Evolutionary conservation across 2,888 invertebrate genomes (phyloP), one percentile per base, ranked within the genome.

Genomic region (Amblyjoppa proteus): DNA sequence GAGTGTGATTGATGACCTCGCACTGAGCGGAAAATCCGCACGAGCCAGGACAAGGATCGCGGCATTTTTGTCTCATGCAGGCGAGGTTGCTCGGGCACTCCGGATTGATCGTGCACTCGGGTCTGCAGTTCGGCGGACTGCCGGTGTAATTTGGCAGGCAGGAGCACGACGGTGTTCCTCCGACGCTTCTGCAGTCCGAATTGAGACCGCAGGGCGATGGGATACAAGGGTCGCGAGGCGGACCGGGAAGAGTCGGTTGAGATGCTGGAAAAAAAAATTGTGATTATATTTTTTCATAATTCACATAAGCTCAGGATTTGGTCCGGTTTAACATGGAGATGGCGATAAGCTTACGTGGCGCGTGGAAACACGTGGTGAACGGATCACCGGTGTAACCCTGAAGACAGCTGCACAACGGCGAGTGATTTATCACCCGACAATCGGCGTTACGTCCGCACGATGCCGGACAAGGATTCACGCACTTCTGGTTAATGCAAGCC

Each of bases 11-110:
- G 85, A 96, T 95, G 9, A 97, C 96, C 69, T 93, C 93, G 90
- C 97, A 96, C 88, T 95, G 94, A 81, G 97, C 95, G 90, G 95
- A 95, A 84, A 96, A 90, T 70, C 97, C 97, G 90, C 97, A 97
- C 20, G 96, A 96, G 11, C 97, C 97, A 6, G 97, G 97, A 90
- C 97, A 98, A 20, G 97, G 97, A 93, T 97, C 97, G 87, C 94
- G 95, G 92, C 97, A 97, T 93, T 95, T 96, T 91, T 97, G 96
- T 88, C 96, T 96, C 70, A 97, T 96, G 90, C 98, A 98, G 61
- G 97, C 97, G 90, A 95, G 94, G 90, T 96, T 96, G 90, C 96
- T 96, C 6, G 96, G 94, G 92, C 98, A 98, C 89, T 97, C 97
- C 0, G 97, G 95, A 92, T 96, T 97, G 51, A 97, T 95, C 13